Evolutionary conservation across 2,888 invertebrate genomes (phyloP).

Genomic region (Sphecodes monilicornis): DNA sequence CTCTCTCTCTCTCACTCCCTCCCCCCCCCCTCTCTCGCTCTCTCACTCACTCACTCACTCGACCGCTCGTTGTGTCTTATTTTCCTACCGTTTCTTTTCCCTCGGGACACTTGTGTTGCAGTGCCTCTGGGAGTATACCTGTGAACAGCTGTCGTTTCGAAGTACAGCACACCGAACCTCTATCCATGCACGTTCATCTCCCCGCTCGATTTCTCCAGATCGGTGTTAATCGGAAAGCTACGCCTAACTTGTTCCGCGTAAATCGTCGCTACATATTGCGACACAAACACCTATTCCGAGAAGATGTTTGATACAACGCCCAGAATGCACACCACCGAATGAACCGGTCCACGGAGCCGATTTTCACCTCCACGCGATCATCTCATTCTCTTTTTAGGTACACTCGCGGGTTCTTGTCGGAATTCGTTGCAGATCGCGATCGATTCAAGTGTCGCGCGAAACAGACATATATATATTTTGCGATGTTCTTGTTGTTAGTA

Average conservation of each 20-base stretch:
- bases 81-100: constrained; percentile 54
- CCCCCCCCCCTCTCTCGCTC: constrained; percentile 39
- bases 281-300: constrained; percentile 40
- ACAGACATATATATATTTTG: neutral
- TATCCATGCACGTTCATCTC: constrained; percentile 13
- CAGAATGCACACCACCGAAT: constrained; percentile 17
- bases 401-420: neutral
- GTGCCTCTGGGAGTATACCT: constrained; percentile 60
- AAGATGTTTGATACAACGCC: constrained; percentile 31
- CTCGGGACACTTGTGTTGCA: constrained; percentile 71
- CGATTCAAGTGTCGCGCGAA: neutral
- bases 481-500: constrained; percentile 10
- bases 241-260: constrained; percentile 29
- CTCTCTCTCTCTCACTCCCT: constrained; percentile 2
- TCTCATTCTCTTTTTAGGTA: constrained; percentile 28
- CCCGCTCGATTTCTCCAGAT: neutral
- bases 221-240: constrained; percentile 30
- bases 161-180: constrained; percentile 7
- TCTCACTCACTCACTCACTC: neutral
- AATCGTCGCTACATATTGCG: constrained; percentile 36
- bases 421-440: constrained; percentile 13
- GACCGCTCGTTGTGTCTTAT: neutral
- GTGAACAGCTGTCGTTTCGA: constrained; percentile 68
- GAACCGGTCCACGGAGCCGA: constrained; percentile 11
- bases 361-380: neutral